Evolutionary conservation across 1,140 invertebrate species (phyloP).

Genomic region (Saccostrea glomerata): DNA sequence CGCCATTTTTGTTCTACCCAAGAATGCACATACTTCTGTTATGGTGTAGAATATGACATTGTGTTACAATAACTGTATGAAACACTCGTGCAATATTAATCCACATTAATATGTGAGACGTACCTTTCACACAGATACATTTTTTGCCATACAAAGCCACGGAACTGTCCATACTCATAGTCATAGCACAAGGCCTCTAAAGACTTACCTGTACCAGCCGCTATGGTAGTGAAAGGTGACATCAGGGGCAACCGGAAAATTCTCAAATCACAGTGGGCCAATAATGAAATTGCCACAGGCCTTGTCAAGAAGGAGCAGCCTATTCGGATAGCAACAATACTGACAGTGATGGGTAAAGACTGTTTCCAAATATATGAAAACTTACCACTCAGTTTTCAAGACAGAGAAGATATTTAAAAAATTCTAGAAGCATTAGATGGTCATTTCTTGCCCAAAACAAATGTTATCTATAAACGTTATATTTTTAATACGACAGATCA

Average conservation of each 20-base stretch:
- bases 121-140: background rate
- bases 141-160: too few species aligned
- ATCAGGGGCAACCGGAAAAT: too few species aligned
- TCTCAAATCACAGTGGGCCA: too few species aligned
- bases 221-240: too few species aligned
- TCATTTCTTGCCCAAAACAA: conserved; percentile 39
- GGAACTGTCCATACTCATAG: background rate
- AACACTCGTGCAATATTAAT: background rate
- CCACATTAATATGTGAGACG: background rate
- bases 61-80: too few species aligned
- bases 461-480: conserved; percentile 39
- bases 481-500: conserved; percentile 15
- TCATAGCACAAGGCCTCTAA: background rate
- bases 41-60: too few species aligned
- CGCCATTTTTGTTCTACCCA: background rate
- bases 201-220: conserved; percentile 29
- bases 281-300: too few species aligned
- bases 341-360: too few species aligned
- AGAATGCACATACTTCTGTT: too few species aligned
- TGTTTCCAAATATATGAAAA: too few species aligned
- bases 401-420: background rate
- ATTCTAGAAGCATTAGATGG: conserved; percentile 20
- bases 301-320: too few species aligned
- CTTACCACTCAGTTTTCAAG: background rate
- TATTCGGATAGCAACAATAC: too few species aligned